phyloP scores from a whole-genome alignment of 2,797 vertebrate genomes.

The Crenuchus spilurus region DNA sequence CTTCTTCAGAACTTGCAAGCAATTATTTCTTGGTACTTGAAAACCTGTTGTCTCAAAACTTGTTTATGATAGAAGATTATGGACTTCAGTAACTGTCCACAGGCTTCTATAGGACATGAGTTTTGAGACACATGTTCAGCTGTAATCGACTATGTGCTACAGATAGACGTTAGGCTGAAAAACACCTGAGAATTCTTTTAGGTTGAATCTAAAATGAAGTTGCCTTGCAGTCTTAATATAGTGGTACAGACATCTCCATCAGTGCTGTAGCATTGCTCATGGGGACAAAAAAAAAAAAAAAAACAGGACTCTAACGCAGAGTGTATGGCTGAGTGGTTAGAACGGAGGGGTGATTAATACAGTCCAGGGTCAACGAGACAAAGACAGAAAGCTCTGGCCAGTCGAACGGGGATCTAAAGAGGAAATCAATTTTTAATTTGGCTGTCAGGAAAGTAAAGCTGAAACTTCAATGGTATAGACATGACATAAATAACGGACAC shows the following conservation, averaged over 20 bases:
- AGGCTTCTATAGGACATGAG: neutral
- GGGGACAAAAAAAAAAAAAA: neutral
- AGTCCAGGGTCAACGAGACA: constrained; percentile 58
- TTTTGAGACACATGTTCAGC: too few relatives aligned
- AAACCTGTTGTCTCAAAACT: neutral
- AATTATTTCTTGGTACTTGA: neutral
- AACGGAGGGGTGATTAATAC: constrained; percentile 56
- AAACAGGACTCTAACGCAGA: constrained; percentile 26
- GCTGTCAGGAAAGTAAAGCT: constrained; percentile 65
- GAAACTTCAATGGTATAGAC: constrained; percentile 57
- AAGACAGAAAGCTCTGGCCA: constrained; percentile 51
- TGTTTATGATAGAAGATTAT: neutral
- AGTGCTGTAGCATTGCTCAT: neutral
- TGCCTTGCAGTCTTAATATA: constrained; percentile 8
- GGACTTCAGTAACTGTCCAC: too few relatives aligned
- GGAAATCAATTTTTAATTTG: constrained; percentile 70
- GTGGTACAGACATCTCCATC: constrained; percentile 31
- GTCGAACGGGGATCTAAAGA: constrained; percentile 54
- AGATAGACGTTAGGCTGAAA: too few relatives aligned
- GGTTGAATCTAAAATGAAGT: neutral
- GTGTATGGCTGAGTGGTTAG: constrained; percentile 50
- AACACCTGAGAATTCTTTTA: neutral
- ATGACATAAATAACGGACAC: constrained; percentile 63
- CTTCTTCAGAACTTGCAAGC: too few relatives aligned
- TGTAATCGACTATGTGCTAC: too few relatives aligned